Evolutionary conservation across 2,797 vertebrate genomes (phyloP).

Genomic region (Parauchenoglanis ngamensis): DNA sequence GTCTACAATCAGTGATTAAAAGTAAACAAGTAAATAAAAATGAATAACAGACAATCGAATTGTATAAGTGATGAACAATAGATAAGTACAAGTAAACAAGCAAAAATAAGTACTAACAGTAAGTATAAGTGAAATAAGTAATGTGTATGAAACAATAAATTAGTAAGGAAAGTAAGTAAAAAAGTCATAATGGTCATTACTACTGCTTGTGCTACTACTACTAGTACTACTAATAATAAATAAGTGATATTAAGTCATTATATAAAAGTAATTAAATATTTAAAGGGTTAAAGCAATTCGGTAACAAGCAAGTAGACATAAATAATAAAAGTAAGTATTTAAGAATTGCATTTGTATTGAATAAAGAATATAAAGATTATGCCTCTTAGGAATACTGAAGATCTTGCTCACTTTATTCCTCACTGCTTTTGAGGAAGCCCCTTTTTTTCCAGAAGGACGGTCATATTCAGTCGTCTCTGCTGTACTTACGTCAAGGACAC

Average conservation of each 20-base stretch:
- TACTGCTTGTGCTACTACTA: not conserved
- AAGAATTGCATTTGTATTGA: not conserved
- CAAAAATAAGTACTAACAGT: not conserved
- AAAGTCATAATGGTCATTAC: not conserved
- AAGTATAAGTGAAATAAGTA: not conserved
- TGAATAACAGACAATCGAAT: not conserved
- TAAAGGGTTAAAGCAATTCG: not conserved
- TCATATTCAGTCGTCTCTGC: slow-evolving; percentile 1
- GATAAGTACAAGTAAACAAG: not conserved
- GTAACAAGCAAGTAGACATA: not conserved
- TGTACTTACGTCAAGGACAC: not conserved
- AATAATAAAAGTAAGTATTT: not conserved
- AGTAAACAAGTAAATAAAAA: not conserved
- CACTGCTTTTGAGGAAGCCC: not conserved
- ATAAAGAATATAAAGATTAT: not conserved
- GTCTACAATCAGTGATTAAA: not conserved
- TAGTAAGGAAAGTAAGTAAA: not conserved
- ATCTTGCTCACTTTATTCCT: not conserved
- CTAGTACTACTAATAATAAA: not conserved
- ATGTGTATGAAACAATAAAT: not conserved
- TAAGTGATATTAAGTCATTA: not conserved
- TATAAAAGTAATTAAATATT: not conserved
- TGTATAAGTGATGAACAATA: no score
- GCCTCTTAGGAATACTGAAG: no score
- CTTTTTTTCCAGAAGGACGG: not conserved